These are phyloP conservation scores for Plecotus auritus DNA, from an alignment of 2,113 vertebrate species.

Conservation along the genomic window DNA sequence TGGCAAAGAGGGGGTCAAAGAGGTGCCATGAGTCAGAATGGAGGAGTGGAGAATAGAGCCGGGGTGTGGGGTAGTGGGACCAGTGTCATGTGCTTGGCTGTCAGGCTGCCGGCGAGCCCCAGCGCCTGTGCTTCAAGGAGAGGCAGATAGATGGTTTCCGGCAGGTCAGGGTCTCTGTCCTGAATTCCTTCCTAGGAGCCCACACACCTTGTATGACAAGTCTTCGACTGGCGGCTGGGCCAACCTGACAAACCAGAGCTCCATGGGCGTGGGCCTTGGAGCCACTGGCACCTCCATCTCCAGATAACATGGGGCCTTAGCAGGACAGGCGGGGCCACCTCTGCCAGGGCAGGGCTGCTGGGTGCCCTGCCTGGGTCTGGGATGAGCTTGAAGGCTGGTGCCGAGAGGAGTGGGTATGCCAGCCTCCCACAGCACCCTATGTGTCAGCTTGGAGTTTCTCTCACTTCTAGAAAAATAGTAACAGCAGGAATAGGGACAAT, in stretches of 20 bases:
- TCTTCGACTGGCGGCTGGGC: background rate
- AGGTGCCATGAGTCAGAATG: background rate
- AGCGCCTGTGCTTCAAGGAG: background rate
- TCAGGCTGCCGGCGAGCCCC: background rate
- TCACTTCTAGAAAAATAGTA: background rate
- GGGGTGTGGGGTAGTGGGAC: background rate
- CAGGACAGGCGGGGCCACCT: background rate
- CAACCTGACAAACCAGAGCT: conserved; percentile 63
- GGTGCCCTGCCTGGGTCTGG: background rate
- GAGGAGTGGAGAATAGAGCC: background rate
- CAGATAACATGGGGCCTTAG: background rate
- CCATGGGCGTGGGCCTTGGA: background rate
- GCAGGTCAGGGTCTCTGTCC: background rate
- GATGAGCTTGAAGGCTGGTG: background rate
- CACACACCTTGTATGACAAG: conserved; percentile 35
- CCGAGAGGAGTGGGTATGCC: background rate
- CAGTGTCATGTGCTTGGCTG: background rate
- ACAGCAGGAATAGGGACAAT: background rate
- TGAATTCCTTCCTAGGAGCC: background rate
- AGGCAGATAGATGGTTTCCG: background rate
- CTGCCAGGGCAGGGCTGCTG: background rate
- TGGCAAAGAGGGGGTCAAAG: background rate
- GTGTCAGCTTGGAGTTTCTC: background rate
- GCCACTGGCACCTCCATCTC: background rate
- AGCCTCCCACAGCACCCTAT: background rate